Evolutionary conservation across 2,797 vertebrate genomes (phyloP).

Genomic region (Peromyscus eremicus): DNA sequence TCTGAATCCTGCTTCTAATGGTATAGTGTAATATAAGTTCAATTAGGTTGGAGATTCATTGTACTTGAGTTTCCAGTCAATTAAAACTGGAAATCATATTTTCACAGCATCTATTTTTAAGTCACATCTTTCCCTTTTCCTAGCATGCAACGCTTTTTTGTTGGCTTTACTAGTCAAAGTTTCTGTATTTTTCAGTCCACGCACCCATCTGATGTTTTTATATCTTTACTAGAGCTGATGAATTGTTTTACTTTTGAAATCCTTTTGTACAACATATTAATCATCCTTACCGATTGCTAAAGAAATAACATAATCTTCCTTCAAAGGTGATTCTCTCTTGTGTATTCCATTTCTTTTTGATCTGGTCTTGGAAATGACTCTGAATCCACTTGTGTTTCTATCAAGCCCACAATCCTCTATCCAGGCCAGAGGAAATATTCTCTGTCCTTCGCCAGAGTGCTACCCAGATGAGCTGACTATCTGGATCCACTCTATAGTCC

Average conservation of each 20-base stretch:
- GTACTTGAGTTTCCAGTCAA: not conserved
- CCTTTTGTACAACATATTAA: not conserved
- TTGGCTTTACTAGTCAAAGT: not conserved
- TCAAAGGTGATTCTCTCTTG: not conserved
- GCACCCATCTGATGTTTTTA: not conserved
- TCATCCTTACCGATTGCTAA: not conserved
- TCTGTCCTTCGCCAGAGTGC: not conserved
- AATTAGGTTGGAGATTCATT: conserved; percentile 6
- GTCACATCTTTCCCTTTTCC: not conserved
- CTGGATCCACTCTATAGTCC: not conserved
- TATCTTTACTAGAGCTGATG: not conserved
- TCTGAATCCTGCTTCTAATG: conserved; percentile 4
- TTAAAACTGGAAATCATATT: not conserved
- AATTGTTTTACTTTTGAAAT: conserved; percentile 6
- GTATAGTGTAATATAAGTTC: not conserved
- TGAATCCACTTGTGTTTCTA: not conserved
- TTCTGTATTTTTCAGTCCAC: conserved; percentile 1
- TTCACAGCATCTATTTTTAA: conserved; percentile 1
- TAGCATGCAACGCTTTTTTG: not conserved
- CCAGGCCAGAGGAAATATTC: not conserved
- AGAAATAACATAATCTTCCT: not conserved
- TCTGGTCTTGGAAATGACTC: not conserved
- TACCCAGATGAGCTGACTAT: not conserved
- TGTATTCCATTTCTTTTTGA: not conserved
- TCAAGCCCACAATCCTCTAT: not conserved